Conservation (phyloP, 2,797 vertebrate genomes). For the Gambelia wislizenii region DNA sequence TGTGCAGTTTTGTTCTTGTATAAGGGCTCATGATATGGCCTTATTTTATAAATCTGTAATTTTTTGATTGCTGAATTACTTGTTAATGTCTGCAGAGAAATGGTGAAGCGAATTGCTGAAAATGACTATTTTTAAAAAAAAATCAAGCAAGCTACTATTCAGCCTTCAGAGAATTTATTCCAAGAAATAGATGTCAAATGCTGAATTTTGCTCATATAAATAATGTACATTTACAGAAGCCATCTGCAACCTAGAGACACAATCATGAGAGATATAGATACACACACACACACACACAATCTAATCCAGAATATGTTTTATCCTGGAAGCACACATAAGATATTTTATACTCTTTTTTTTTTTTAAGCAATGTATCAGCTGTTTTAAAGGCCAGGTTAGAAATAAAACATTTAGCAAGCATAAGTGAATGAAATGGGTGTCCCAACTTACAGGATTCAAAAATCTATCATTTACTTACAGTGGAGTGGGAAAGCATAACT, state of each 20-base stretch:
- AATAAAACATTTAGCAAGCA: conserved; percentile 57
- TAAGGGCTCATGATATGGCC: not conserved
- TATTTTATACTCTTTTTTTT: conserved; percentile 22
- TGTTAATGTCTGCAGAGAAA: conserved; percentile 46
- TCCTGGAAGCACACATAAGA: conserved; percentile 45
- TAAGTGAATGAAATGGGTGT: conserved; percentile 52
- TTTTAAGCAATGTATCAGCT: conserved; percentile 56
- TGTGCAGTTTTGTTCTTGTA: not conserved
- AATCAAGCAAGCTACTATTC: conserved; percentile 23
- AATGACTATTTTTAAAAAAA: conserved; percentile 38
- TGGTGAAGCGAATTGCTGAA: conserved; percentile 38
- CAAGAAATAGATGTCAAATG: conserved; percentile 46
- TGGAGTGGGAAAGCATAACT: conserved; percentile 50
- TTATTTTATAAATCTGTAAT: not conserved
- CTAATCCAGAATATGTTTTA: conserved; percentile 55
- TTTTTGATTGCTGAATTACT: conserved; percentile 52
- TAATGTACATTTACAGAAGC: conserved; percentile 30
- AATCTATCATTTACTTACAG: conserved; percentile 53
- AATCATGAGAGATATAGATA: too few species aligned
- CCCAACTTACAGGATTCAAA: conserved; percentile 33
- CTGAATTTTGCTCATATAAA: conserved; percentile 20
- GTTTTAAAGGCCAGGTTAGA: conserved; percentile 48
- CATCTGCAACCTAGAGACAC: conserved; percentile 45
- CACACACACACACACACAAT: too few species aligned
- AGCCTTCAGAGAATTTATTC: conserved; percentile 38